Base-by-base conservation (phyloP, 2,113 vertebrate species). In the Phaethornis superciliosus region DNA sequence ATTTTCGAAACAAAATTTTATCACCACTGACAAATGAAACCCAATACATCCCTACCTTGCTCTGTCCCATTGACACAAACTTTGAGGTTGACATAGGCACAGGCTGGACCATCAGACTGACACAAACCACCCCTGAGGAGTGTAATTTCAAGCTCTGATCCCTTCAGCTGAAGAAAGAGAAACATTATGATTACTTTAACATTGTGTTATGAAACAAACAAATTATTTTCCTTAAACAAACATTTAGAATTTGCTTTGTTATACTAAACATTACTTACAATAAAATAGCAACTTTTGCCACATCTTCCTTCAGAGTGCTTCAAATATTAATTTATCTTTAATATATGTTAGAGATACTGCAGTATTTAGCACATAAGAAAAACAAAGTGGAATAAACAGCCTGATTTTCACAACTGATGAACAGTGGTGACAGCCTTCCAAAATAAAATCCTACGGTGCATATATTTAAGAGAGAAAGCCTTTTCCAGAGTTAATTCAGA, bases 121-220 rank as follows among this genome's bases (percentile, higher is more conserved):
- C 33, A 87, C 30, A 97, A 82, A 0, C 97, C 94, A 7, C 98
- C 98, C 97, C 97, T 98, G 77, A 98, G 98, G 19, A 99, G 98
- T 9, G 98, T 98, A 46, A 99, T 98, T 92, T 99, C 98, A 96
- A 99, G 96, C 87, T 99, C 98, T 16, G 98, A 99, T 15, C 98
- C 98, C 96, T 99, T 99, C 96, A 99, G 96, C 99, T 99, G 93
- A 85, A 88, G 13, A 80, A 68, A 94, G 9, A 88, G 68, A 30
- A 76, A 63, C 4, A 58, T 22, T 11, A 33, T 2, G 4, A 60
- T 68, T 69, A 77, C 6, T 44, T 58, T 24, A 51, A 16, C 52
- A 40, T 3, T 47, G 47, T 22, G 72, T 35, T 37, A 72, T 56
- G 62, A 60, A 87, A 78, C 16, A 67, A 67, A 71, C 5, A 40